These are phyloP conservation scores for Alosa alosa DNA, from an alignment of 2,113 vertebrate species.

Conservation along the genomic window DNA sequence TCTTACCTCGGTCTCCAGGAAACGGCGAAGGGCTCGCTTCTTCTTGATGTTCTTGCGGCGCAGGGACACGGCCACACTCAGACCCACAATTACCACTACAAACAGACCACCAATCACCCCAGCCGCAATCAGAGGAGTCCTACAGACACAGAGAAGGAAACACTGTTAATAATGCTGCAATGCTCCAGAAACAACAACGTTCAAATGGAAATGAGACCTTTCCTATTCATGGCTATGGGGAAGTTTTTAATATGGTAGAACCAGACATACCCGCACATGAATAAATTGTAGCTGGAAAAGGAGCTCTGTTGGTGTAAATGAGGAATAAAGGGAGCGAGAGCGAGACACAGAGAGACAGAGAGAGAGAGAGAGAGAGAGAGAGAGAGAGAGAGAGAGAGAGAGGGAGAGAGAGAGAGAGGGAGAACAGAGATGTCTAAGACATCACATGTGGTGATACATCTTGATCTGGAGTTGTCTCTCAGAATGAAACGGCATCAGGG, in stretches of 20 bases:
- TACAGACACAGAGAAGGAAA: constrained; percentile 44
- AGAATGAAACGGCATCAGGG: background rate
- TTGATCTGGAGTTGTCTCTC: background rate
- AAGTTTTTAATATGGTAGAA: no score
- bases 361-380: background rate
- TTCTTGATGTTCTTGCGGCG: constrained; percentile 96
- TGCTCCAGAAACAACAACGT: background rate
- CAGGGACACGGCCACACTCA: constrained; percentile 86
- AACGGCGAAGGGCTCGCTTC: constrained; percentile 90
- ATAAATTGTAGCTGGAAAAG: background rate
- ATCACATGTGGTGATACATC: background rate
- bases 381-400: background rate
- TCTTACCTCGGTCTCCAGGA: constrained; percentile 94
- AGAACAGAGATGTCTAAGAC: background rate
- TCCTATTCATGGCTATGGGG: no score
- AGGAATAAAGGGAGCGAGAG: background rate
- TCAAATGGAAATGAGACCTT: background rate
- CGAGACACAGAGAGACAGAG: background rate
- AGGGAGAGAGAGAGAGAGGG: background rate
- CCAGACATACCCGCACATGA: no score
- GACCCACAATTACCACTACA: constrained; percentile 87
- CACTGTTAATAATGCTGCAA: background rate
- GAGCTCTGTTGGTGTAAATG: constrained; percentile 1
- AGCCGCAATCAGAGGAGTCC: constrained; percentile 93
- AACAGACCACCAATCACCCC: constrained; percentile 95